Percentiles rank a stretch among this genome's conserved stretches.
phyloP scores from a whole-genome alignment of 30 jellyfish, hydroid and myxozoan genomes.

The Aurelia coerulea region DNA sequence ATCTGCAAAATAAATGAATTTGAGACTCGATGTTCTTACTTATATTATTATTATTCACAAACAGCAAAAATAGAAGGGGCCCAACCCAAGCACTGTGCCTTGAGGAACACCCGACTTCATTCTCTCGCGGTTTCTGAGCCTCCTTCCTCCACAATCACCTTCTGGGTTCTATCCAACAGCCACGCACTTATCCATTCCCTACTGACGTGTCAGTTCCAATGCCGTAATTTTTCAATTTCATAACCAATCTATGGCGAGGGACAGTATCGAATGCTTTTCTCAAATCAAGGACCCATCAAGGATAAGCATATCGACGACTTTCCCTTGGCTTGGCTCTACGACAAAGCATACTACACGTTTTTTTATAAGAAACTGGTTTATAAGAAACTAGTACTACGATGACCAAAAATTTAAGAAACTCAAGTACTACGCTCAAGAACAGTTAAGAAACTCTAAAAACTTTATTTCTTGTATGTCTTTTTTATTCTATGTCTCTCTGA shows the following conservation, averaged over 20 bases:
- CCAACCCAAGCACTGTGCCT: slow-evolving; percentile 5
- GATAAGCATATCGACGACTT: no score
- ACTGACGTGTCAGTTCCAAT: neutral
- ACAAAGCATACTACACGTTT: no score
- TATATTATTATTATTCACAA: neutral
- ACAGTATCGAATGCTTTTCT: neutral
- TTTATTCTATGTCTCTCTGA: no score
- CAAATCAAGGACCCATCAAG: neutral
- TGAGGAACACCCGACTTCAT: neutral
- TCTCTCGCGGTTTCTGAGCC: neutral
- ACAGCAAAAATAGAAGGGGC: neutral
- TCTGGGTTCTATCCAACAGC: slow-evolving; percentile 4
- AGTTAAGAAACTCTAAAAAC: no score
- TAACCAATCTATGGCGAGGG: neutral
- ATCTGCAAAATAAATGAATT: neutral
- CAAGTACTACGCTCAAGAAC: no score
- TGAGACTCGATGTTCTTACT: neutral
- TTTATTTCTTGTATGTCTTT: no score
- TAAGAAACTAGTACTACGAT: no score
- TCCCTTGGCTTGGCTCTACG: no score
- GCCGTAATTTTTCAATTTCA: neutral
- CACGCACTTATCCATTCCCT: neutral
- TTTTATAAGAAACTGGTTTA: no score
- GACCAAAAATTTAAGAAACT: no score
- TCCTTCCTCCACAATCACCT: neutral